A percentile compares a stretch with the other conserved stretches of the same genome.
phyloP scores from a whole-genome alignment of 2,797 vertebrate species.

The Anguilla marmorata region DNA sequence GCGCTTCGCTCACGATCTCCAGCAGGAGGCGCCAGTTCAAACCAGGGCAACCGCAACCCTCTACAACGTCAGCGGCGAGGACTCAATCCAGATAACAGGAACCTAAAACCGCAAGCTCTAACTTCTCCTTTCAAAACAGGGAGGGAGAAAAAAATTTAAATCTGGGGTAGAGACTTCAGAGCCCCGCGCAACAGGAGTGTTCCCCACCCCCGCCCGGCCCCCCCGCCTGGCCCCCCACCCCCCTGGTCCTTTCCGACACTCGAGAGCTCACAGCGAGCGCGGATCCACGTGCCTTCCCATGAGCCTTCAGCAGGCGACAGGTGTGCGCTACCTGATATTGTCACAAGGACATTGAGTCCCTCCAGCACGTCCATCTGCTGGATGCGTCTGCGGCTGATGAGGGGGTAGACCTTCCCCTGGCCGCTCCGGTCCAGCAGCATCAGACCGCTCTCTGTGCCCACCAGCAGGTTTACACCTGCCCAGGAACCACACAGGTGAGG shows the following conservation, averaged over 20 bases:
- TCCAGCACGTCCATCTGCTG: constrained; percentile 99
- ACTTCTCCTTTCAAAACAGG: too few relatives aligned
- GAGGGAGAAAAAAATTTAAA: too few relatives aligned
- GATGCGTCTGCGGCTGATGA: constrained; percentile 92
- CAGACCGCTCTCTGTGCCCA: constrained; percentile 95
- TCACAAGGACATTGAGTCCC: constrained; percentile 95
- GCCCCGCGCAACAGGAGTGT: neutral
- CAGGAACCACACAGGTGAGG: neutral
- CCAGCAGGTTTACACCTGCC: constrained; percentile 91
- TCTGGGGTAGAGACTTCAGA: too few relatives aligned
- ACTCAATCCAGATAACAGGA: too few relatives aligned
- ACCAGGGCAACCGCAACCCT: too few relatives aligned
- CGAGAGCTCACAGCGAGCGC: neutral
- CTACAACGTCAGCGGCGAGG: too few relatives aligned
- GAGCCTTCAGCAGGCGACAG: neutral
- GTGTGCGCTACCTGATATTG: constrained; percentile 85
- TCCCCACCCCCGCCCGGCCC: neutral
- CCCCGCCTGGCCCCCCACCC: too few relatives aligned
- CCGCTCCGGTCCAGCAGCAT: constrained; percentile 98
- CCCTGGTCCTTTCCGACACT: neutral
- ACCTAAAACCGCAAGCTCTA: too few relatives aligned
- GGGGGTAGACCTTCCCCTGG: constrained; percentile 96
- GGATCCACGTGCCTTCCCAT: neutral
- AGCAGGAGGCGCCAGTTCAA: too few relatives aligned
- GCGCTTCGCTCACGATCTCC: too few relatives aligned